Base-by-base conservation (phyloP, 2,888 invertebrate genomes). In the Pycnomerus fuliginosus region DNA sequence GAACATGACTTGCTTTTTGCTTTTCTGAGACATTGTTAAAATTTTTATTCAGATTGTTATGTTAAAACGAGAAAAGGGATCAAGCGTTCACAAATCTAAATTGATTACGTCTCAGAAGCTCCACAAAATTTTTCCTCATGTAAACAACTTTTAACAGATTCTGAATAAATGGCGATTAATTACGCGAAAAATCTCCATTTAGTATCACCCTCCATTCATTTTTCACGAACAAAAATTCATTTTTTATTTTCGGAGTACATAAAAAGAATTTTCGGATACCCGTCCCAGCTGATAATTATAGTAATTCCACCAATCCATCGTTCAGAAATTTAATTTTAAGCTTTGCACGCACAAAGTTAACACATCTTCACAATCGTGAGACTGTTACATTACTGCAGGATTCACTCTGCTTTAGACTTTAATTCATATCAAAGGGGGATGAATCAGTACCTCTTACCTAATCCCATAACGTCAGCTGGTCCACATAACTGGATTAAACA, bases 401-500 rank as follows among this genome's bases (percentile, higher is more conserved):
- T n/a, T n/a, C n/a, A n/a, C n/a, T n/a, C n/a, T n/a, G n/a, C n/a
- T n/a, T n/a, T n/a, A n/a, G 31, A 34, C 32, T 39, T 25, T 40
- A 14, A 40, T 16, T 22, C 25, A 30, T 34, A 33, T 47, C 37
- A 31, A 56, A 56, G 40, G 56, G 58, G 61, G 54, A 50, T 53
- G 51, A 56, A 55, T 49, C 44, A 46, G 52, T 53, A 54, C 55
- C 55, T 54, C 50, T n/a, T n/a, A n/a, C n/a, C n/a, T n/a, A 48
- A 53, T 50, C 46, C 42, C 28, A 39, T 55, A 55, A 59, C 57
- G 59, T 60, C 56, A 60, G 34, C 22, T 46, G 56, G 60, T 56
- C 58, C 57, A 54, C 52, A 59, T 60, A 63, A 61, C 62, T 58
- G 62, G 60, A 61, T 61, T 56, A 49, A 32, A 53, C 48, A 42